phyloP scores from a whole-genome alignment of 2,797 vertebrate species.

The Heteromormyrus szaboi region DNA sequence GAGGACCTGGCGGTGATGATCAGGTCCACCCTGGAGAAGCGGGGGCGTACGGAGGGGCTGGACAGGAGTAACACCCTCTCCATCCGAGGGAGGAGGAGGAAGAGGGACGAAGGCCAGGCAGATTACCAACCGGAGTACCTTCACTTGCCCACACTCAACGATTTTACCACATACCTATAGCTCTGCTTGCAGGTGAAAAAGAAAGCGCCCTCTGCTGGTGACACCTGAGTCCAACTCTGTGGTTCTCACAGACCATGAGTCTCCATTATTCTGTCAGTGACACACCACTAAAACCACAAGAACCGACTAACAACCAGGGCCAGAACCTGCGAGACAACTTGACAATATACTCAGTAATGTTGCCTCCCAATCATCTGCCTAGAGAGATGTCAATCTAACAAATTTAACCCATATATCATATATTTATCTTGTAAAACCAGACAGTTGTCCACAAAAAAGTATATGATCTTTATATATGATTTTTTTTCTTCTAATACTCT shows the following conservation, averaged over 20 bases:
- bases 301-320: neutral
- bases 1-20: conserved; percentile 85
- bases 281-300: neutral
- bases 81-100: conserved; percentile 56
- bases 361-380: neutral
- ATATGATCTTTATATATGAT: neutral
- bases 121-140: conserved; percentile 77
- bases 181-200: neutral
- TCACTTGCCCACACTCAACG: conserved; percentile 73
- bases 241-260: neutral
- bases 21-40: conserved; percentile 66
- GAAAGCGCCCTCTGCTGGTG: neutral
- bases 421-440: neutral
- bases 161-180: conserved; percentile 73
- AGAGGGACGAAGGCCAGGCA: conserved; percentile 49
- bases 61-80: conserved; percentile 44
- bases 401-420: neutral
- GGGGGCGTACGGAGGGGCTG: conserved; percentile 41
- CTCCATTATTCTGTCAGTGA: neutral
- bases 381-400: neutral
- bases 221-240: neutral
- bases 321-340: neutral
- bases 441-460: neutral
- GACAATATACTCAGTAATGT: neutral
- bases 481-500: neutral